Conservation (phyloP, 2,888 invertebrate genomes). For the Aphodius sticticus region DNA sequence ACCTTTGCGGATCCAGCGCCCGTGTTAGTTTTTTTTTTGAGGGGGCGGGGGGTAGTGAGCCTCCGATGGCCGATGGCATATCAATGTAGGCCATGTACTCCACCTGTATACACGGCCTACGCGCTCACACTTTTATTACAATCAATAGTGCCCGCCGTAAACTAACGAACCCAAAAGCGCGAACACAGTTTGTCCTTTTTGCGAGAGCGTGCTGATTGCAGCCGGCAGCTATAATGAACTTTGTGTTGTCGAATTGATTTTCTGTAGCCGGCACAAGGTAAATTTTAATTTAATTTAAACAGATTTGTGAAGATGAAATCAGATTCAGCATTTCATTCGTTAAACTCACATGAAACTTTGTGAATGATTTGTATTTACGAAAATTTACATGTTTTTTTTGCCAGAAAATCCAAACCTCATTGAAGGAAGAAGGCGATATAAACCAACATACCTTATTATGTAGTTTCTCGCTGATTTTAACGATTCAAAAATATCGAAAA, state of each 20-base stretch:
- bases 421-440: too few species aligned
- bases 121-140: neutral
- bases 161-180: constrained; percentile 4
- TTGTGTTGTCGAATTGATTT: neutral
- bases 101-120: constrained; percentile 4
- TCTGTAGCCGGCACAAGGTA: neutral
- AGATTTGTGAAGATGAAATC: too few species aligned
- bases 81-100: constrained; percentile 4
- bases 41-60: neutral
- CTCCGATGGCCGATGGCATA: neutral
- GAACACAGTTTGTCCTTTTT: neutral
- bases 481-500: too few species aligned
- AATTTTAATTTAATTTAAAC: neutral
- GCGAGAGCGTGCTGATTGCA: neutral
- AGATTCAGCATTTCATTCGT: too few species aligned
- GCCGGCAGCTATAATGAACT: neutral
- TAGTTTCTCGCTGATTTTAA: too few species aligned
- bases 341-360: too few species aligned
- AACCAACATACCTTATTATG: too few species aligned
- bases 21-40: neutral
- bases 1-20: neutral
- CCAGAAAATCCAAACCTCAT: too few species aligned
- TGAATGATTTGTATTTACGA: too few species aligned
- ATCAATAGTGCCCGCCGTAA: neutral
- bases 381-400: too few species aligned